Base-by-base conservation (phyloP, 2,797 vertebrate species). In the Xerus rutilus region DNA sequence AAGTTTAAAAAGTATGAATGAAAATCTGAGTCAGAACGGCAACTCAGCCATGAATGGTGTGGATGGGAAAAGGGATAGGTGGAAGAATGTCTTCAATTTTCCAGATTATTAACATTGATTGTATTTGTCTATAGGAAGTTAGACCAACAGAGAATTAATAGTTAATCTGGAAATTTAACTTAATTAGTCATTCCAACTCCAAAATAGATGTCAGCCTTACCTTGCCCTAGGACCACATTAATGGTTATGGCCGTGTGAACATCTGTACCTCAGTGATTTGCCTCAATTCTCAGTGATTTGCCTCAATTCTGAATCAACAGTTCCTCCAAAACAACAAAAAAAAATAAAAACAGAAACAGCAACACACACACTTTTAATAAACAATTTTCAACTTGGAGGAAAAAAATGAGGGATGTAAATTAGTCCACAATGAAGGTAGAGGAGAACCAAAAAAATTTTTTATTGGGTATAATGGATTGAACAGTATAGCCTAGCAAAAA, bases 81-180 rank as follows among this genome's bases (percentile, higher is more conserved):
- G 9, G 47, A 43, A 39, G 35, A 78, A 69, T 54, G 25, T 25
- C 9, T 73, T 90, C 39, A 73, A 14, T 84, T 94, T 64, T 85
- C n/a, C 59, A 92, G 57, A 65, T 78, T 74, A 39, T 59, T 54
- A 89, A 39, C 12, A 62, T 59, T 18, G 54, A 59, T 77, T 77
- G 78, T 28, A 93, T 81, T 69, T 73, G 76, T 69, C 32, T 65
- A 12, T 54, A 73, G 78, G 79, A 49, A 86, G 13, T 25, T 72
- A 73, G 30, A 5, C 65, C 62, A 82, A 62, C 79, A 93, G 47
- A 77, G 5, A 91, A 28, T 83, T 90, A 28, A 39, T 70, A 86
- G 89, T 73, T 74, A 25, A 67, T 79, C n/a, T 92, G 45, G 47
- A 86, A 83, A 64, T 70, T 74, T 84, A 84, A 94, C 9, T 17